Base-by-base conservation (phyloP, 1,140 invertebrate species). In the Platyscapa corneri region DNA sequence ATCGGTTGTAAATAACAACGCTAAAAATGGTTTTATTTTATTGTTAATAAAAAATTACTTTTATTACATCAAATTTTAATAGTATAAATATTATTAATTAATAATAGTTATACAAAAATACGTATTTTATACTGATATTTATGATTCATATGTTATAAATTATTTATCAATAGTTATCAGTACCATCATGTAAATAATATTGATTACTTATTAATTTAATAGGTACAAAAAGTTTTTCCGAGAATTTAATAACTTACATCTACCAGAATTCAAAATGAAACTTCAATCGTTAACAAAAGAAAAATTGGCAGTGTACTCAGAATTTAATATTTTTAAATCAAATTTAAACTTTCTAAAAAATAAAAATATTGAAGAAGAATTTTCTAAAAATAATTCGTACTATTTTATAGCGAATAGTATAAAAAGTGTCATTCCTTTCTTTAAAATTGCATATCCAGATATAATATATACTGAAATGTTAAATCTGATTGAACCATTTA, bases 391-490 rank as follows among this genome's bases (percentile, higher is more conserved):
- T 12, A 75, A 75, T 75, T 91, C 90, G 53, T 94, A 94, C 82
- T 92, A 90, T 79, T 82, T 87, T 10, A 90, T 94, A 27, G 92
- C 93, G 7, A 95, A 94, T 72, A 92, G 92, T 87, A 94, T 96
- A 1, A 94, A 92, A 81, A 95, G 95, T 88, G 94, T 97, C 10
- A 94, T 95, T 72, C 94, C 94, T 18, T 96, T 97, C 91, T 95
- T 96, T 0, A 97, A 97, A 92, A 95, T 97, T 6, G 95, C 96
- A 2, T 97, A 96, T 91, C 96, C 96, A 42, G 96, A 97, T 88
- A 92, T 97, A 90, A 92, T 94, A 37, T 95, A 95, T 34, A 95
- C 94, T 1, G 92, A 94, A 32, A 93, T 94, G 34, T 89, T 91
- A 0, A 93, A 91, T 46, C 91, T 93, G 34, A 92, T 94, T 0